Conservation (phyloP, 2,113 vertebrate genomes). For the Paracyprichromis sp. region DNA sequence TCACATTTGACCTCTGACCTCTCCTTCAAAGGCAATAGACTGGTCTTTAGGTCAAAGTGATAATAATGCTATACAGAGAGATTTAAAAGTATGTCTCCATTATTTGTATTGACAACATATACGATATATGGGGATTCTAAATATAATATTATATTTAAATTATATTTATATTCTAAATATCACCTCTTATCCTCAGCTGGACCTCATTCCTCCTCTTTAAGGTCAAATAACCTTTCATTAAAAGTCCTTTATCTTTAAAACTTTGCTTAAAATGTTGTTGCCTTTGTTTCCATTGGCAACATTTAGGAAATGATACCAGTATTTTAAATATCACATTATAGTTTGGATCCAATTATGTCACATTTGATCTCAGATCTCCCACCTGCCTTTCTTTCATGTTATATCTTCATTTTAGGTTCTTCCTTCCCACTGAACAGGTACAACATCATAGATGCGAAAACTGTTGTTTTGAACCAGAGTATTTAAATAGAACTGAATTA, state of each 20-base stretch:
- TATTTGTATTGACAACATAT: neutral
- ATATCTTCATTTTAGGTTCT: neutral
- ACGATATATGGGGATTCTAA: neutral
- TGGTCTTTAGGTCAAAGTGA: fast-evolving
- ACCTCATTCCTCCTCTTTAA: fast-evolving
- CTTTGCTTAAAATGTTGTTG: neutral
- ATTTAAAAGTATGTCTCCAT: neutral
- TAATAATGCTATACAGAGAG: neutral
- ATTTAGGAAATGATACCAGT: neutral
- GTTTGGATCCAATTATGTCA: fast-evolving
- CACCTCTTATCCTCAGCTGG: neutral
- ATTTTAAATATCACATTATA: neutral
- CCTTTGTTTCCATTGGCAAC: neutral
- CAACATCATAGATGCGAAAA: fast-evolving
- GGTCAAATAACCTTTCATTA: neutral
- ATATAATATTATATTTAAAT: neutral
- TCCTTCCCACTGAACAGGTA: fast-evolving
- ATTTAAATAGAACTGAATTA: neutral
- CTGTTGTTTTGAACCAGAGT: neutral
- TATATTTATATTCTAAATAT: neutral
- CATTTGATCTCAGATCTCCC: neutral
- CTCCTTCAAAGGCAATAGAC: neutral
- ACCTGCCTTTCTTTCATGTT: neutral
- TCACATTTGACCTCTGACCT: neutral
- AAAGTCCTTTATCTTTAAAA: neutral